A percentile compares a stretch with the other conserved stretches of the same genome.
Evolutionary conservation across 92 coral and sea anemone species (phyloP).

Genomic region (Porites evermanni): DNA sequence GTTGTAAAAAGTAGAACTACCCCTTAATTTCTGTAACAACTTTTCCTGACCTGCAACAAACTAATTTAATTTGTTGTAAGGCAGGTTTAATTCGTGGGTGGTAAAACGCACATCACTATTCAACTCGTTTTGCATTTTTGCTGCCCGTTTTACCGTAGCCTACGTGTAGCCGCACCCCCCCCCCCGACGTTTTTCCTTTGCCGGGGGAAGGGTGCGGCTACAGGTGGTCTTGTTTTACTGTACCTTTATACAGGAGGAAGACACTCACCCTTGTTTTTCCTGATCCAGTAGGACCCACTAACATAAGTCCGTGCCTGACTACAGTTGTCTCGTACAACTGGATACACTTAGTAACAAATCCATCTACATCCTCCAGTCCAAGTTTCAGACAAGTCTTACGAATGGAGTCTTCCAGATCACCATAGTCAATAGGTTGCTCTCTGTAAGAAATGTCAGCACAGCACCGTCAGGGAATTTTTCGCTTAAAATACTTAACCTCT

Average conservation of each 20-base stretch:
- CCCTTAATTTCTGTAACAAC: too few species aligned
- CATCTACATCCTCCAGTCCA: conserved; percentile 96
- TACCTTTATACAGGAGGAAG: background rate
- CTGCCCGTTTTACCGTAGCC: too few species aligned
- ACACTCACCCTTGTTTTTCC: conserved; percentile 89
- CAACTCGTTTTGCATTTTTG: too few species aligned
- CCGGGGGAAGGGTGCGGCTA: too few species aligned
- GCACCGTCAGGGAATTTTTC: background rate
- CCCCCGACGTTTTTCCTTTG: too few species aligned
- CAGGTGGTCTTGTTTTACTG: background rate
- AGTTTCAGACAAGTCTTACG: conserved; percentile 85
- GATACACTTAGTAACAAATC: conserved; percentile 95
- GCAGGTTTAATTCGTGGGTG: too few species aligned
- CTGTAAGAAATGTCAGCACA: conserved; percentile 32
- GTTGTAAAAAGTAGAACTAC: too few species aligned
- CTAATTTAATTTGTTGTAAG: too few species aligned
- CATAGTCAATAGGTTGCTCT: conserved; percentile 96
- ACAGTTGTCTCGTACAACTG: conserved; percentile 98
- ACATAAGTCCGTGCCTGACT: conserved; percentile 98
- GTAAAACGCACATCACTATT: too few species aligned
- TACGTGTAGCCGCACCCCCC: too few species aligned
- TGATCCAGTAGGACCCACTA: conserved; percentile 99
- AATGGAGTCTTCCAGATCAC: conserved; percentile 93
- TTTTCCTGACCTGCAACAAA: too few species aligned
- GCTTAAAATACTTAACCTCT: too few species aligned